Conservation (phyloP, 2,888 invertebrate species). For the Protonemura montana region DNA sequence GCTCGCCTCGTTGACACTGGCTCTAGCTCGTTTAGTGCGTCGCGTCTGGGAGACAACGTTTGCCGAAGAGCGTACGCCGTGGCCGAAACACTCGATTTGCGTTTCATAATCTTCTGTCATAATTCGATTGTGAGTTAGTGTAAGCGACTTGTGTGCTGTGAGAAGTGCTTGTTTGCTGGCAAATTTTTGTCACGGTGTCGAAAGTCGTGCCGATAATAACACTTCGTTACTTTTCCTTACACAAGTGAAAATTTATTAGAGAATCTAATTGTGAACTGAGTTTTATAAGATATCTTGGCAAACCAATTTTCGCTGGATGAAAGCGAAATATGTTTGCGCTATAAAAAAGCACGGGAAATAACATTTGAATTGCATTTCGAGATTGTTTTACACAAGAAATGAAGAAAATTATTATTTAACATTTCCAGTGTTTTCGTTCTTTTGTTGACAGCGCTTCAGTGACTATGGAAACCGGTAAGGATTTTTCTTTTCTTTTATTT, state of each 20-base stretch:
- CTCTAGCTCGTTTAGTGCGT: not conserved
- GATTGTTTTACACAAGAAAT: not conserved
- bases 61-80: not conserved
- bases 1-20: not conserved
- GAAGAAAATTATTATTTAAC: not conserved
- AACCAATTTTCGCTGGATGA: not conserved
- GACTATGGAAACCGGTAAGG: not conserved
- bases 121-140: not conserved
- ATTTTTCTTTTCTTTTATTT: not conserved
- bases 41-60: not conserved
- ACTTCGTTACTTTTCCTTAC: not conserved
- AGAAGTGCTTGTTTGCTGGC: not conserved
- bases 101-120: not conserved
- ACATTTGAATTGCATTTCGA: not conserved
- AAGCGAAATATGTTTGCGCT: not conserved
- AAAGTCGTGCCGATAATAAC: not conserved
- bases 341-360: not conserved
- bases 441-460: not conserved
- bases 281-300: not conserved
- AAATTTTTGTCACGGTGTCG: not conserved
- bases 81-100: not conserved
- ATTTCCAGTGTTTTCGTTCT: not conserved
- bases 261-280: not conserved
- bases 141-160: not conserved
- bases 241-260: not conserved